Base-by-base conservation (phyloP, 2,888 invertebrate genomes). In the Cordilura impudica region DNA sequence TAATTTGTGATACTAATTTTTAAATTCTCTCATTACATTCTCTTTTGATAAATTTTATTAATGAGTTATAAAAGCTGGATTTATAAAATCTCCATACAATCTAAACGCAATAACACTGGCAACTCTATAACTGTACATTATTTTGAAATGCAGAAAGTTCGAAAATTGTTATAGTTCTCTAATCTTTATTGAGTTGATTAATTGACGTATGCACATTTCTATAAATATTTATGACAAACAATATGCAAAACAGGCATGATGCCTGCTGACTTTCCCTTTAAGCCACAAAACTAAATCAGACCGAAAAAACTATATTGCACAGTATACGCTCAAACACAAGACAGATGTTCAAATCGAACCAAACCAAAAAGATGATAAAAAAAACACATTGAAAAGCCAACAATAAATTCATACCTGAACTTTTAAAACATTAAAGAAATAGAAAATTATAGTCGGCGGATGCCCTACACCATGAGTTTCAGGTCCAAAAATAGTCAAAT, bases 201-300 rank as follows among this genome's bases (percentile, higher is more conserved):
- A 79, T 71, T 79, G 75, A 79, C 79, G 71, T 71, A 67, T 79
- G 75, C 43, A 61, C 16, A 26, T 21, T 7, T 47, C 47, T 10
- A 14, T n/a, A 45, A 54, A 54, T 56, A 63, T 58, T 67, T 61
- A 54, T 75, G 8, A 29, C 1, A 29, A 29, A 29, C 8, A 54
- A 69, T 75, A 73, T 69, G 65, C 74, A 78, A 45, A n/a, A 74
- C 70, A 78, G 54, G 70, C 51, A 18, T 43, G 26, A 7, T 51
- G 21, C 66, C 66, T 66, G 70, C 43, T 70, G 74, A 79, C 78
- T 79, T 79, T 79, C 75, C 70, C 69, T 79, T 78, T 71, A 75
- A 75, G 61, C 75, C 75, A 56, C 79, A 75, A 79, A 51, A 74
- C 78, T 74, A 73, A 73, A 75, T 75, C 71, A 79, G 79, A 54